Base-by-base conservation (phyloP, 2,113 vertebrate genomes). In the Petroica traversi region DNA sequence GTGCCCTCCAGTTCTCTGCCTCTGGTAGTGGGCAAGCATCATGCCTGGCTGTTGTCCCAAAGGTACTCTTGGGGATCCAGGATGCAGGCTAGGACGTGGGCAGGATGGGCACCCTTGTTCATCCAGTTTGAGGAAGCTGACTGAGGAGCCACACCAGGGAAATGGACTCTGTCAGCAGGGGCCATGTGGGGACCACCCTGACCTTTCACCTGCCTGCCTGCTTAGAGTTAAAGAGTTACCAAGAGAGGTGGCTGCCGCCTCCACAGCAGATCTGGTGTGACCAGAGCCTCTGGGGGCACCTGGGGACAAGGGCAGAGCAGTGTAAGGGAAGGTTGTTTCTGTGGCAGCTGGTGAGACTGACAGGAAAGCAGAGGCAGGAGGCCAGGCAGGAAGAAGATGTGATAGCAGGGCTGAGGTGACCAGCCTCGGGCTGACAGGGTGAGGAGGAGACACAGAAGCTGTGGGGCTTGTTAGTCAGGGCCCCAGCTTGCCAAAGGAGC, bases 201-300 rank as follows among this genome's bases (percentile, higher is more conserved):
- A 79, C 66, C 46, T 79, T 66, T 64, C 7, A 1, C 40, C 85
- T 83, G 82, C 91, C 43, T 0, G 19, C 64, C 75, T 81, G 86
- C 68, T 75, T 2, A 0, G 79, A 31, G 88, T 96, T 97, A 93
- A 97, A 86, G 48, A 58, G 52, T 95, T 87, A 96, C 89, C 85
- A 89, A 84, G 2, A 3, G 62, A 58, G 40, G 83, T 5, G 38
- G 40, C 77, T 41, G 52, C 66, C 78, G 51, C 59, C 72, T 88
- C 81, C 48, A 6, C 14, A 25, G 51, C 87, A 66, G 67, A 29
- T 48, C 84, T 28, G 69, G 10, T 17, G 52, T 45, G 68, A 59
- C 68, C 2, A 1, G 59, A 0, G 1, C 72, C 3, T 54, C 43
- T 25, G 14, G 33, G 82, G 69, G 57, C 74, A 79, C 31, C 28